A percentile compares a stretch with the other conserved stretches of the same genome.
These are phyloP conservation scores for Hypanus sabinus DNA, from an alignment of 2,113 vertebrate genomes.

Conservation along the genomic window DNA sequence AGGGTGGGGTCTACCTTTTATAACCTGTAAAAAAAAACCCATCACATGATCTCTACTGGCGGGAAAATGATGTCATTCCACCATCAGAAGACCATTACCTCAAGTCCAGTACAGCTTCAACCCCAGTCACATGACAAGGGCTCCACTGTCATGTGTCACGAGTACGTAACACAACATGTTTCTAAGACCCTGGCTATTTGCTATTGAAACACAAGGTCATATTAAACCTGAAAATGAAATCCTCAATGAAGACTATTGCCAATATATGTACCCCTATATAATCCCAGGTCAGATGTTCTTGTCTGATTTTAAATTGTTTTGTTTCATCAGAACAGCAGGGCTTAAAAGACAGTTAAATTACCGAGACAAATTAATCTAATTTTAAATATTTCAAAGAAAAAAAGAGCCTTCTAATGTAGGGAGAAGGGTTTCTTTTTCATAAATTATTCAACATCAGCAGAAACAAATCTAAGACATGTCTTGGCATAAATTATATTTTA, in stretches of 20 bases:
- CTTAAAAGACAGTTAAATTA: not conserved
- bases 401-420: not conserved
- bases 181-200: not conserved
- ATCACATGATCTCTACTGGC: too few species aligned
- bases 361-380: not conserved
- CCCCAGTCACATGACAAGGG: too few species aligned
- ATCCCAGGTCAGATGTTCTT: not conserved
- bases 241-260: not conserved
- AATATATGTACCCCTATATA: not conserved
- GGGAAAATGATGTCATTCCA: too few species aligned
- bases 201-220: not conserved
- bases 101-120: too few species aligned
- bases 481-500: constrained; percentile 10
- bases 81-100: too few species aligned
- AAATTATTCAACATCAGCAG: constrained; percentile 30
- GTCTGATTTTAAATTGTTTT: constrained; percentile 4
- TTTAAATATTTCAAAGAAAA: constrained; percentile 5
- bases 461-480: constrained; percentile 13
- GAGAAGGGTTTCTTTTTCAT: not conserved
- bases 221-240: not conserved
- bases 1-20: too few species aligned
- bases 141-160: too few species aligned
- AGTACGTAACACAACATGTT: too few species aligned
- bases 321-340: not conserved
- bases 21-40: too few species aligned